Evolutionary conservation across 2,888 invertebrate species (phyloP), one percentile per base, ranked within the genome.

Genomic region (Pharmacophagus antenor): DNA sequence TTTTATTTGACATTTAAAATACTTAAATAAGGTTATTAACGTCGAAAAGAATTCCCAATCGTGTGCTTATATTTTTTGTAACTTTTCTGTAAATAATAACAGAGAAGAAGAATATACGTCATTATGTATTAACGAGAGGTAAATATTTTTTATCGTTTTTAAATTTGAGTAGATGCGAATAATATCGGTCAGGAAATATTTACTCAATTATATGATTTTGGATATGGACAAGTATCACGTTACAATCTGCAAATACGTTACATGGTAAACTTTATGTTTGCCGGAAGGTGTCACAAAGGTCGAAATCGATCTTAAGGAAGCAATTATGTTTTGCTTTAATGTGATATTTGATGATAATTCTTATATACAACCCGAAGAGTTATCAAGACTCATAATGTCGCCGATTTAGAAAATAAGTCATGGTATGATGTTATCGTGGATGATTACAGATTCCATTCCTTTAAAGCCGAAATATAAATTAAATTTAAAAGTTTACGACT

Each of bases 251-350:
- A 3, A 50, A 50, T 27, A 25, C 27, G 50, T 27, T 50, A 50
- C 27, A 17, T 23, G 18, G 50, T 53, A 42, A 17, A 42, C 53
- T 44, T 53, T 31, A 53, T 53, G 25, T 7, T 25, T 47, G 22
- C 56, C 56, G 56, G 56, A 56, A 56, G 47, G 47, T 22, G 31
- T 44, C 23, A 20, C 22, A 17, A 37, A 56, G 47, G 47, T 48
- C 23, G 48, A 56, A 48, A 48, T 56, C 48, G 47, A 48, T 48
- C 55, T 55, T 55, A 55, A 55, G 47, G 55, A 55, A 47, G 55
- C 22, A 55, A 47, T 55, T 47, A 20, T 31, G 18, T 50, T 0
- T n/a, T 2, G 4, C 17, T 42, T 17, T 42, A 42, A 42, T 42
- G 42, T 42, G 42, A 42, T 17, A n/a, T 17, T 42, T 42, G 18